Conservation (phyloP, 1,140 invertebrate species). For the Portunus trituberculatus region DNA sequence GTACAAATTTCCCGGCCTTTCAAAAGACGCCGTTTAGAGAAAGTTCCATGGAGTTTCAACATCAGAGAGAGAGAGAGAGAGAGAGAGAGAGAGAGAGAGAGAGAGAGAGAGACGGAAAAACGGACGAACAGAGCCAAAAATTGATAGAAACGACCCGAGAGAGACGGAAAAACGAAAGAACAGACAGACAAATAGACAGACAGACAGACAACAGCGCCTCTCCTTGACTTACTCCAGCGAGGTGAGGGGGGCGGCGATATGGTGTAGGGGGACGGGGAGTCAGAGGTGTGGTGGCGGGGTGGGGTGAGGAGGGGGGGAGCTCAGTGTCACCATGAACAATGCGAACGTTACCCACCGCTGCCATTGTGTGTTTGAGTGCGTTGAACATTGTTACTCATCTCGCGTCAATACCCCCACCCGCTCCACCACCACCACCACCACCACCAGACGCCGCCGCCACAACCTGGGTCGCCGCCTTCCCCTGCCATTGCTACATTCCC, state of each 20-base stretch:
- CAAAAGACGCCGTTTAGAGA: background rate
- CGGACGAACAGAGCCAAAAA: no score
- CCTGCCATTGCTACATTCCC: no score
- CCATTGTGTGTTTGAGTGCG: constrained; percentile 51
- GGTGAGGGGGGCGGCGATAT: background rate
- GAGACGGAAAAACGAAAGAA: background rate
- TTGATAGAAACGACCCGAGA: background rate
- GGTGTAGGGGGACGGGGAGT: no score
- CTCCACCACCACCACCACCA: background rate
- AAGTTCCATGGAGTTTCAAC: background rate
- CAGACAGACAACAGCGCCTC: background rate
- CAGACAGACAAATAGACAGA: background rate
- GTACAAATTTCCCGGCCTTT: background rate
- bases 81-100: no score
- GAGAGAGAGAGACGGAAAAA: no score
- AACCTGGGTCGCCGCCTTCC: background rate
- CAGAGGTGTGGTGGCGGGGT: no score
- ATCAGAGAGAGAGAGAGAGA: background rate
- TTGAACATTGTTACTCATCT: constrained; percentile 46
- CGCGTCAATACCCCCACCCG: constrained; percentile 38
- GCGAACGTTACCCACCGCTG: background rate
- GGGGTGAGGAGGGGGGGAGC: background rate
- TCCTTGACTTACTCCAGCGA: background rate
- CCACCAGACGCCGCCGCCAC: background rate
- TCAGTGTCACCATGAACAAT: constrained; percentile 39